Evolutionary conservation across 2,113 vertebrate genomes (phyloP), one percentile per base, ranked within the genome.

Genomic region (Dermatemys mawii): DNA sequence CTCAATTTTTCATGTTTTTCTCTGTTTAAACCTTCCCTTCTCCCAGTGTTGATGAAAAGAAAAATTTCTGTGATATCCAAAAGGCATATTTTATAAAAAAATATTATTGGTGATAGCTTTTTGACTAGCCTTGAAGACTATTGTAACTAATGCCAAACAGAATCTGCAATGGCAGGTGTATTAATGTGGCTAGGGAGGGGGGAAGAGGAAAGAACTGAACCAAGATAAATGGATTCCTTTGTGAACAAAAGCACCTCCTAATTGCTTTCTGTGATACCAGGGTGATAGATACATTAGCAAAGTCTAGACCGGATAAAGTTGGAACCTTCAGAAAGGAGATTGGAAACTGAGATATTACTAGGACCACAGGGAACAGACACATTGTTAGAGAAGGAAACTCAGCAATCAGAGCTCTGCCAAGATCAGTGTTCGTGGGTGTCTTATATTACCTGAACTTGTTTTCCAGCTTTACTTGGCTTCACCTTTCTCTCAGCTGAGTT

Each of bases 261-360:
- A 91, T 90, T 91, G 81, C 46, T 89, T 93, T 84, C 81, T 89
- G 49, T 0, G 22, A 55, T 55, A 2, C 11, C 48, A 89, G 6
- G 26, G 16, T 88, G 92, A 96, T 84, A 85, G 87, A 63, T 57
- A 29, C 8, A 82, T 86, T 86, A 89, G 67, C 84, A 88, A 92
- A 32, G 55, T 88, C 81, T 80, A 92, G 49, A 82, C 51, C 50
- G 83, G 89, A 73, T 78, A 89, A 80, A 86, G 83, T 26, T 81
- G 51, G 63, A 63, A 67, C 60, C 60, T 67, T n/a, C 21, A 50
- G 78, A 79, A 88, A 67, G 2, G 6, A 88, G 11, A 27, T 38
- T 92, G 76, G 51, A 78, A 89, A 73, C 53, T 88, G 88, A 89
- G 46, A 46, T 5, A 1, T 1, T 78, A 32, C 49, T 17, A 3